Evolutionary conservation across 35 echinoderm and acorn worm genomes (phyloP).

Genomic region (Eucidaris tribuloides): DNA sequence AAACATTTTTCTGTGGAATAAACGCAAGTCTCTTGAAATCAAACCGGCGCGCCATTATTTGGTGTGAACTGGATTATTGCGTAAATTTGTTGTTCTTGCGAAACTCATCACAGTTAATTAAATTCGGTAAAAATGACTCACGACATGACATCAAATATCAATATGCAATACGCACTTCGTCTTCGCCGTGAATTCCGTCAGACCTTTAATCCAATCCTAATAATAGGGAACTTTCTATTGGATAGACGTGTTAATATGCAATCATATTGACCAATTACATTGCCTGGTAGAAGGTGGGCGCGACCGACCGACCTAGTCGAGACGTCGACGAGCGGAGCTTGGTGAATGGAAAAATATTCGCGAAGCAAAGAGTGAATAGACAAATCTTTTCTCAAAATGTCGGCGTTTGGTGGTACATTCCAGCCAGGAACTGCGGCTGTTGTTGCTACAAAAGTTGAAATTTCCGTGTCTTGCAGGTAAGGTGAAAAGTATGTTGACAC

Average conservation of each 20-base stretch:
- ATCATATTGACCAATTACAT: no score
- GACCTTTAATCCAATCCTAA: no score
- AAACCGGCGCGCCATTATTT: not conserved
- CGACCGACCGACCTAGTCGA: no score
- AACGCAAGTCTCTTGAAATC: not conserved
- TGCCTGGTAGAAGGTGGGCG: no score
- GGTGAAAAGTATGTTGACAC: not conserved
- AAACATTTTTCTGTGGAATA: not conserved
- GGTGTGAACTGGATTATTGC: not conserved
- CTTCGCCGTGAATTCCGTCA: no score
- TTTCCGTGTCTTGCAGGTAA: slow-evolving; percentile 83
- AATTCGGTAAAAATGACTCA: not conserved
- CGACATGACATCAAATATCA: no score
- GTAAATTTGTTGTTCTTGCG: not conserved
- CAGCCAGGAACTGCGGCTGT: slow-evolving; percentile 67
- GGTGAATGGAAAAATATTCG: no score
- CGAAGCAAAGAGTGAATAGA: no score
- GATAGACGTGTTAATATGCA: no score
- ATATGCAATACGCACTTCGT: no score
- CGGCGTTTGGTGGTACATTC: slow-evolving; percentile 45
- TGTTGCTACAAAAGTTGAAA: slow-evolving; percentile 79
- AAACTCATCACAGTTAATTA: not conserved
- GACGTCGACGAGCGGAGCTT: no score
- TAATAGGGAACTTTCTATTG: no score
- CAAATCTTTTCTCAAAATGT: not conserved